Conservation (phyloP, 2,888 invertebrate species). For the Synanthedon myopaeformis region DNA sequence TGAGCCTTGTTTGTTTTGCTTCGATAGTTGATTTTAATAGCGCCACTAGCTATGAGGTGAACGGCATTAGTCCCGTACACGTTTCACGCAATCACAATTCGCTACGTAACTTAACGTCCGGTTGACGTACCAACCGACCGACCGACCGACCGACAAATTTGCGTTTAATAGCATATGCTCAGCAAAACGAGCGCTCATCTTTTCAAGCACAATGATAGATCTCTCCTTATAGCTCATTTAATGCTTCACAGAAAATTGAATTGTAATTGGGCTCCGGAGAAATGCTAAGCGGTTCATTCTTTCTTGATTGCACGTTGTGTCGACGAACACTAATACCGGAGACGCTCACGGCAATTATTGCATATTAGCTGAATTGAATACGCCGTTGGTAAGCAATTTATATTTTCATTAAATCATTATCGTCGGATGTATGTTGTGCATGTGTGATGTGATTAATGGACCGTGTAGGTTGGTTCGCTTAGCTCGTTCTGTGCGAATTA, state of each 20-base stretch:
- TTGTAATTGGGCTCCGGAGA: constrained; percentile 51
- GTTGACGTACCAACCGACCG: constrained; percentile 17
- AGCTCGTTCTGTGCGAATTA: constrained; percentile 58
- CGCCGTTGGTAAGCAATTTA: constrained; percentile 21
- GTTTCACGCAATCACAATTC: constrained; percentile 11
- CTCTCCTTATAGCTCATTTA: constrained; percentile 32
- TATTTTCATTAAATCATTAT: constrained; percentile 38
- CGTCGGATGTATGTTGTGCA: constrained; percentile 30
- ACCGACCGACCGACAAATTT: constrained; percentile 22
- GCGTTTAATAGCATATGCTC: constrained; percentile 28
- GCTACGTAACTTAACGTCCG: constrained; percentile 18
- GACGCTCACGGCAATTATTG: constrained; percentile 41
- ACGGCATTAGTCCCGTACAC: constrained; percentile 8
- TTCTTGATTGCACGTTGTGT: constrained; percentile 34
- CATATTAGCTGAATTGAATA: constrained; percentile 55
- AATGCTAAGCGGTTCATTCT: constrained; percentile 49
- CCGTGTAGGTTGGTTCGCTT: constrained; percentile 30
- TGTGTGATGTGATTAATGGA: constrained; percentile 42
- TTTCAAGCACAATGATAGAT: constrained; percentile 9
- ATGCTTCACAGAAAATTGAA: constrained; percentile 48
- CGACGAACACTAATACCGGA: constrained; percentile 19
- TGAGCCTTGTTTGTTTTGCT: constrained; percentile 38
- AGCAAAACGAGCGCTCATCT: constrained; percentile 18
- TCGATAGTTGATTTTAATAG: constrained; percentile 5
- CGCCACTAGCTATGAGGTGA: constrained; percentile 10